Base-by-base conservation (phyloP, 1,140 invertebrate species). In the Euwallacea similis region DNA sequence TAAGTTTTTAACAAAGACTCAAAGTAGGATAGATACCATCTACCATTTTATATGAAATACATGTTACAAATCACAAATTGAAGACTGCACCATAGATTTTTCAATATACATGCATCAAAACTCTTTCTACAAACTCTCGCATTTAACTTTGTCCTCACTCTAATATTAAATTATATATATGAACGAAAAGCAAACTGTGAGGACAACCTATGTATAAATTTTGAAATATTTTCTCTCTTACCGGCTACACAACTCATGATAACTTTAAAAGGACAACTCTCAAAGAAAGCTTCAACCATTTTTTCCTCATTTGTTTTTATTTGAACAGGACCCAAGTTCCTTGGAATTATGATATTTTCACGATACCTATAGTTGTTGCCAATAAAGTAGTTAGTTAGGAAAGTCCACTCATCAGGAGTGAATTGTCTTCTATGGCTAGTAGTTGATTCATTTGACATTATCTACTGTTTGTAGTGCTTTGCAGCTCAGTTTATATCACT, bases 211-310 rank as follows among this genome's bases (percentile, higher is more conserved):
- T 10, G 47, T 11, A 50, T 13, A 50, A 13, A 50, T 13, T 50
- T 50, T 50, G 0, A 50, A 50, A 0, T 8, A 47, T 2, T 6
- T 50, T 0, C 47, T 11, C 13, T 50, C 13, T 50, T 50, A 95
- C 94, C 95, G 82, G 94, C 85, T 66, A 96, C 91, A 84, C 94
- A 95, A 81, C 95, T 96, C 81, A 96, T 91, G 0, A 89, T 76
- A 42, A 94, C 90, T 85, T 98, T 98, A 79, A 98, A 97, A 7
- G 87, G 83, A 82, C 97, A 98, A 80, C 95, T 97, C 84, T 98
- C 96, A 78, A 97, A 91, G 3, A 88, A 85, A 0, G 86, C 83
- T 81, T 96, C 92, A n/a, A 98, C 88, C 76, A 90, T 86, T 83
- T 95, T 93, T 79, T 96, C 93, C 81, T 96, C 92, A 75, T 91